A percentile compares a stretch with the other conserved stretches of the same genome.
These are phyloP conservation scores for Chelon labrosus DNA, from an alignment of 2,797 vertebrate genomes.

Conservation along the genomic window DNA sequence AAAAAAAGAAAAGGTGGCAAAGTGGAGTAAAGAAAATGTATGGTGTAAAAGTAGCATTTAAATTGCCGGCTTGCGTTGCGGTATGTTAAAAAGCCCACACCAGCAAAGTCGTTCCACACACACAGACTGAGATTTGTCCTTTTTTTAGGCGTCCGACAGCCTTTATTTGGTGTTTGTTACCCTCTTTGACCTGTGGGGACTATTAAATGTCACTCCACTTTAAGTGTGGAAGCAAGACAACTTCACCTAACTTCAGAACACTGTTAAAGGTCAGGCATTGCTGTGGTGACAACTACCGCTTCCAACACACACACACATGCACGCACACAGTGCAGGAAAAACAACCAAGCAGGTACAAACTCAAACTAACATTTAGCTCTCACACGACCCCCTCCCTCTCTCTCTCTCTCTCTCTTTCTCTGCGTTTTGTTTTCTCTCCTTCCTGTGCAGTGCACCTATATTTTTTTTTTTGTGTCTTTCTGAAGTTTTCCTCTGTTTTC, in stretches of 20 bases:
- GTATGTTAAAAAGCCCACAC: constrained; percentile 1
- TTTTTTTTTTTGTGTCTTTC: not conserved
- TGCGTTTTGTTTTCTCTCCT: not conserved
- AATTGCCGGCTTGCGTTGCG: constrained; percentile 2
- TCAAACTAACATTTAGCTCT: constrained; percentile 35
- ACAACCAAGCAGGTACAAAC: constrained; percentile 37
- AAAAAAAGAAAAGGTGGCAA: constrained; percentile 7
- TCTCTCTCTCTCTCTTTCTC: not conserved
- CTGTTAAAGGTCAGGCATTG: constrained; percentile 83
- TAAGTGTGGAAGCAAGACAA: constrained; percentile 85
- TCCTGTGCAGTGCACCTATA: not conserved
- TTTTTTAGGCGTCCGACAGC: constrained; percentile 75
- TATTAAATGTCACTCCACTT: constrained; percentile 87
- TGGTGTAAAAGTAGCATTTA: constrained; percentile 9
- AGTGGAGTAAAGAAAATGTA: constrained; percentile 3
- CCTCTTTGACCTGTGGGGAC: constrained; percentile 84
- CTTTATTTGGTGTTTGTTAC: constrained; percentile 86
- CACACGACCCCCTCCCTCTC: not conserved
- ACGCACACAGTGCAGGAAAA: constrained; percentile 22
- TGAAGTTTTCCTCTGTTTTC: constrained; percentile 21
- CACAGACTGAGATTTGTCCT: constrained; percentile 48
- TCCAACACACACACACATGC: constrained; percentile 21
- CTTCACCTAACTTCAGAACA: constrained; percentile 83
- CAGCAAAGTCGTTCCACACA: constrained; percentile 14
- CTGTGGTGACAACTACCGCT: constrained; percentile 65